Percentiles rank a stretch among this genome's conserved stretches.
Conservation (phyloP, 2,113 vertebrate species). For the Mustela nigripes region DNA sequence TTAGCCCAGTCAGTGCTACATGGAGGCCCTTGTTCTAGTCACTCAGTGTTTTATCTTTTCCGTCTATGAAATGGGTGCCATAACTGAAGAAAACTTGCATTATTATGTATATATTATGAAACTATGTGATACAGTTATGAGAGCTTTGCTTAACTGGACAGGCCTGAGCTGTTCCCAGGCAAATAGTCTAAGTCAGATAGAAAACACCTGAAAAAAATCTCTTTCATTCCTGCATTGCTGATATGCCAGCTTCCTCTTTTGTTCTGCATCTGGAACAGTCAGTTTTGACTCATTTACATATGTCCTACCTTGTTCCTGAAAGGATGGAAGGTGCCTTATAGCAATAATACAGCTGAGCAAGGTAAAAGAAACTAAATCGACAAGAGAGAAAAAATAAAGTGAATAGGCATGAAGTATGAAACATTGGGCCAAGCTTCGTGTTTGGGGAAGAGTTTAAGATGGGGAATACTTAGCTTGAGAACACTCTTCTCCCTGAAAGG, state of each 20-base stretch:
- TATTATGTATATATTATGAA: neutral
- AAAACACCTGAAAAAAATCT: neutral
- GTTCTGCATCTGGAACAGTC: neutral
- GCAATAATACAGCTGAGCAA: neutral
- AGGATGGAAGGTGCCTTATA: neutral
- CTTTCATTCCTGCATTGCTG: neutral
- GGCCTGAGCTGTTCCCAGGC: neutral
- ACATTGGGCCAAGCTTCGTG: neutral
- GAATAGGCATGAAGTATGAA: neutral
- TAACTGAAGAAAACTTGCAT: neutral
- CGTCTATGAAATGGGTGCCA: neutral
- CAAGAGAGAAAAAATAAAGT: neutral
- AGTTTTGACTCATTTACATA: neutral
- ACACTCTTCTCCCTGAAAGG: neutral
- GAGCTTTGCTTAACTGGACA: neutral
- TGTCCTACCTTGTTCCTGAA: neutral
- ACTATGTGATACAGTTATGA: neutral
- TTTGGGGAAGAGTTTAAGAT: neutral
- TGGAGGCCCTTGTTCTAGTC: neutral
- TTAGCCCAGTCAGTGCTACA: neutral
- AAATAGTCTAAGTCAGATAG: neutral
- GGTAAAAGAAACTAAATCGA: neutral
- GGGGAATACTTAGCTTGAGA: neutral
- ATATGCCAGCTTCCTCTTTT: neutral
- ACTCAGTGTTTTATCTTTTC: neutral